phyloP scores from a whole-genome alignment of 2,113 vertebrate genomes.

The Thunnus thynnus region DNA sequence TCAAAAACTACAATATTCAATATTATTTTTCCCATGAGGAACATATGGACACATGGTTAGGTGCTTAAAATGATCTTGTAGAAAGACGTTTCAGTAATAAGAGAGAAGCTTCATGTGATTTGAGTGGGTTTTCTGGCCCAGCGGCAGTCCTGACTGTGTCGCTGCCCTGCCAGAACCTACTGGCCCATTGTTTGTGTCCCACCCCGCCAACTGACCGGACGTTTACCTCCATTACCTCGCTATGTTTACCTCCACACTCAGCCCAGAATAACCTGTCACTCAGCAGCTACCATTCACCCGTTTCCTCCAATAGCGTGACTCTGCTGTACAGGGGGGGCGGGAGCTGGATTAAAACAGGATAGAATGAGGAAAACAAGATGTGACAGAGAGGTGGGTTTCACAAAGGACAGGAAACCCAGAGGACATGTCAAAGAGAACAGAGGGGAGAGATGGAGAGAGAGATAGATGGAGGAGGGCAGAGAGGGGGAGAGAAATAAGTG shows the following conservation, averaged over 20 bases:
- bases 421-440: constrained; percentile 70
- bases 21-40: too few species aligned
- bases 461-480: constrained; percentile 47
- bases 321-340: constrained; percentile 50
- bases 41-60: too few species aligned
- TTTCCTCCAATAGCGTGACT: constrained; percentile 85
- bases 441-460: constrained; percentile 62
- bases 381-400: constrained; percentile 77
- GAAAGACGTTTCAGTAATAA: not conserved
- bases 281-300: constrained; percentile 72
- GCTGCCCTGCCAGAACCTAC: constrained; percentile 20
- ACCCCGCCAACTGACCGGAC: constrained; percentile 56
- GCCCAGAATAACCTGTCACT: constrained; percentile 83
- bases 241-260: constrained; percentile 71
- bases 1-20: too few species aligned
- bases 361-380: constrained; percentile 82
- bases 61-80: too few species aligned
- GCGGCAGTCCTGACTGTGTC: not conserved
- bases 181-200: constrained; percentile 69
- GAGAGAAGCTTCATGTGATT: not conserved
- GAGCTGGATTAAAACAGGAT: constrained; percentile 79
- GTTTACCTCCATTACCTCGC: constrained; percentile 79
- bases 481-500: constrained; percentile 9
- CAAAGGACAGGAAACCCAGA: constrained; percentile 79
- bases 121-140: not conserved